Evolutionary conservation across 2,113 vertebrate genomes (phyloP).

Genomic region (Atlantisia rogersi): DNA sequence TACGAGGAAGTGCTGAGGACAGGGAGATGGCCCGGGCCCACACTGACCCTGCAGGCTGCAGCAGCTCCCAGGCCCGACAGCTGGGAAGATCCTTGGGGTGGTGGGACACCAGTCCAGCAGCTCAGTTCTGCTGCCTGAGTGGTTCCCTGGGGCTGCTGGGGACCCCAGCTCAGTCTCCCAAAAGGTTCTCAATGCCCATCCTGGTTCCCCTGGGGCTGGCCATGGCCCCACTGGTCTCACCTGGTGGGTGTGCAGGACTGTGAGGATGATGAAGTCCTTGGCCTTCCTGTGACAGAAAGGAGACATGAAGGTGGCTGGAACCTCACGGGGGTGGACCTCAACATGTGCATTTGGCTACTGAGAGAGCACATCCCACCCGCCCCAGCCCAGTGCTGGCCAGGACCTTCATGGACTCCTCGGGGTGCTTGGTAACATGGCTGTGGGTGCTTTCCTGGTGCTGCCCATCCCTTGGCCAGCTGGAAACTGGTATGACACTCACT

Average conservation of each 20-base stretch:
- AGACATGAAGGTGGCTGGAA: slow-evolving; percentile 4
- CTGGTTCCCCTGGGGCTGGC: neutral
- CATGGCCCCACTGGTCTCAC: slow-evolving; percentile 67
- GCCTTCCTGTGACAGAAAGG: slow-evolving; percentile 84
- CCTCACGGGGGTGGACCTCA: neutral
- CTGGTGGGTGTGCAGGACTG: slow-evolving; percentile 95
- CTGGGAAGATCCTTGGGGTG: neutral
- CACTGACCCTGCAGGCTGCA: accelerated
- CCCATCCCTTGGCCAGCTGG: neutral
- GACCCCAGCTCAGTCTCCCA: accelerated
- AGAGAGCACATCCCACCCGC: neutral
- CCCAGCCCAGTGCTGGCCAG: accelerated
- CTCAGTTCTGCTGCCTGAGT: neutral
- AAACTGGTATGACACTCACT: neutral
- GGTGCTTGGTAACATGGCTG: neutral
- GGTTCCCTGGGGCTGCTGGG: neutral
- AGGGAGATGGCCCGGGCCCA: neutral
- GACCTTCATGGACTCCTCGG: neutral
- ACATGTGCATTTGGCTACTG: accelerated
- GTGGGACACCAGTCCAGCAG: neutral
- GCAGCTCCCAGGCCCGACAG: neutral
- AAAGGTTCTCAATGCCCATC: neutral
- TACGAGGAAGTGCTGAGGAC: neutral
- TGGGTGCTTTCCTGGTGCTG: neutral
- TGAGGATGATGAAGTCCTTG: slow-evolving; percentile 93